A percentile compares a stretch with the other conserved stretches of the same genome.
Evolutionary conservation across 2,113 vertebrate genomes (phyloP).

Genomic region (Grallaria varia): DNA sequence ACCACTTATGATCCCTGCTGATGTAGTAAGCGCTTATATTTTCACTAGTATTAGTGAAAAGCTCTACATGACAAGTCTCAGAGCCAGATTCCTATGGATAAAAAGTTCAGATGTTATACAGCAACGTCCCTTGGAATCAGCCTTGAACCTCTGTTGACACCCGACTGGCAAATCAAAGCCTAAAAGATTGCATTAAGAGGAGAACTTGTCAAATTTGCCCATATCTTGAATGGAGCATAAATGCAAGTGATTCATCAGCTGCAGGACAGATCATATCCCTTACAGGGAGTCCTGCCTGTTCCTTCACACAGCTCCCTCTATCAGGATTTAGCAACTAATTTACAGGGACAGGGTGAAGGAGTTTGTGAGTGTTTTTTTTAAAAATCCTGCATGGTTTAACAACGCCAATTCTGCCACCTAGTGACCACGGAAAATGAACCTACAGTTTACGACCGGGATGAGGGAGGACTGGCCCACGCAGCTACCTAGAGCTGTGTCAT

Average conservation of each 20-base stretch:
- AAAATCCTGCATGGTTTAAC: constrained; percentile 36
- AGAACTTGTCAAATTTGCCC: neutral
- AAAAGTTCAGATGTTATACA: neutral
- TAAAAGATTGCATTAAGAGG: neutral
- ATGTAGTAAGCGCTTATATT: neutral
- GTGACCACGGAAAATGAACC: constrained; percentile 54
- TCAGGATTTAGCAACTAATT: neutral
- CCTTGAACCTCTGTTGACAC: neutral
- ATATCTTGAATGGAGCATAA: neutral
- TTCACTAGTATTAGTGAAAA: neutral
- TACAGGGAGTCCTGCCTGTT: neutral
- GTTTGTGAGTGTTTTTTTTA: neutral
- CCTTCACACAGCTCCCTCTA: neutral
- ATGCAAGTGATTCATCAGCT: neutral
- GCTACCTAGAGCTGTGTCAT: neutral
- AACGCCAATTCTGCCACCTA: constrained; percentile 73
- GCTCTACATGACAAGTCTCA: neutral
- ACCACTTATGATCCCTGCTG: neutral
- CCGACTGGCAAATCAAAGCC: neutral
- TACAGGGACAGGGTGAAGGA: neutral
- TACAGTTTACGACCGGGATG: neutral
- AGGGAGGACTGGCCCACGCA: neutral
- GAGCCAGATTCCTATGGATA: neutral
- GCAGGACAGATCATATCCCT: neutral
- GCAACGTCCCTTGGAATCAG: neutral